Conservation (phyloP, 2,888 invertebrate genomes). For the Phlogophora meticulosa region DNA sequence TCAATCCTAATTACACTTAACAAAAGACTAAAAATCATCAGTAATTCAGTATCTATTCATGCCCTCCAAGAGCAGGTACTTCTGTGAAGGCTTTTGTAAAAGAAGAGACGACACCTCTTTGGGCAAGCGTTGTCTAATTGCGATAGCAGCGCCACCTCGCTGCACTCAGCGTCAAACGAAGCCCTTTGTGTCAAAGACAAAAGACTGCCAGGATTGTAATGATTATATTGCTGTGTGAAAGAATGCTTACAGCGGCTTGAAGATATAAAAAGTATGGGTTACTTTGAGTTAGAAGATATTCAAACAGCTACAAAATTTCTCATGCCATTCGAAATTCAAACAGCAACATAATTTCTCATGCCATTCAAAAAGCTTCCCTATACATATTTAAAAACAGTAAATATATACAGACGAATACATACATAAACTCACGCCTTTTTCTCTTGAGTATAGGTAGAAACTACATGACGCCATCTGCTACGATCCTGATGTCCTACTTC, state of each 20-base stretch:
- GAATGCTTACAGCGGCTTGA: conserved; percentile 30
- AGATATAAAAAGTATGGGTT: neutral
- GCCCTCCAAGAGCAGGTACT: conserved; percentile 5
- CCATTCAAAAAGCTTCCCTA: no score
- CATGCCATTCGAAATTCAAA: no score
- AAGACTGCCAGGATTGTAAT: conserved; percentile 50
- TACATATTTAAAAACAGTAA: no score
- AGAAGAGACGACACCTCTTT: conserved; percentile 37
- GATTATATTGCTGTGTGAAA: conserved; percentile 36
- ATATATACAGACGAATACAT: no score
- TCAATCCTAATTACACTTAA: neutral
- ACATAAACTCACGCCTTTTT: no score
- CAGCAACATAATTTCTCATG: no score
- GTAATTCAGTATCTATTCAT: conserved; percentile 1
- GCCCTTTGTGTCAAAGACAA: conserved; percentile 52
- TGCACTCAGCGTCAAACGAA: conserved; percentile 55
- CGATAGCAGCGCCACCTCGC: conserved; percentile 51
- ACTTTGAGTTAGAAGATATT: neutral
- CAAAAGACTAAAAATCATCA: conserved; percentile 8
- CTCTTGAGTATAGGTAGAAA: no score
- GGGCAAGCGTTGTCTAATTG: conserved; percentile 52
- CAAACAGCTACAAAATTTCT: no score
- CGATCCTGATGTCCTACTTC: no score
- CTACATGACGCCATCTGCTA: no score
- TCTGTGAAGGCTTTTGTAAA: conserved; percentile 15